phyloP scores from a whole-genome alignment of 2,113 vertebrate species.

The Lepisosteus osseus region DNA sequence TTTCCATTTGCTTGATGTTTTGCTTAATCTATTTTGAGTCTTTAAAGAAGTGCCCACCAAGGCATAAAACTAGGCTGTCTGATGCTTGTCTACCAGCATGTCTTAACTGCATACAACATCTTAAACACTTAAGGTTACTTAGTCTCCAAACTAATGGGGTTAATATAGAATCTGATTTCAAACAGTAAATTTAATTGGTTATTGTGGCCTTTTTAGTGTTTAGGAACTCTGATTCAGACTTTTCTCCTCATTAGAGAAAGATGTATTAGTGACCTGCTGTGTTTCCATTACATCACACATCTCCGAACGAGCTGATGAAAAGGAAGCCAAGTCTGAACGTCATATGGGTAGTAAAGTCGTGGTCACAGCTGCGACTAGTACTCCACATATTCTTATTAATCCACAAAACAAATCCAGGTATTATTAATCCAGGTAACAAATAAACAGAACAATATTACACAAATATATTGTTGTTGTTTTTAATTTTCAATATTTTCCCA shows the following conservation, averaged over 20 bases:
- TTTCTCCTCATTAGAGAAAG: too few relatives aligned
- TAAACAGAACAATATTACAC: too few relatives aligned
- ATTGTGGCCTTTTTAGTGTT: too few relatives aligned
- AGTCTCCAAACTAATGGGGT: not conserved
- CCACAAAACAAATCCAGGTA: too few relatives aligned
- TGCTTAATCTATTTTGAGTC: not conserved
- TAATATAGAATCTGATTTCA: not conserved
- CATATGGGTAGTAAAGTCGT: not conserved
- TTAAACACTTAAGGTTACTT: not conserved
- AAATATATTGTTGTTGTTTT: too few relatives aligned
- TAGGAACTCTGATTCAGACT: too few relatives aligned
- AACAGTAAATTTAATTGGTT: not conserved
- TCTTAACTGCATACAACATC: not conserved
- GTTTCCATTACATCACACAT: not conserved
- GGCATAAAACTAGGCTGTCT: not conserved
- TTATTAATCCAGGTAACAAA: too few relatives aligned
- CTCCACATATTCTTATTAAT: too few relatives aligned
- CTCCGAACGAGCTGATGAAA: not conserved
- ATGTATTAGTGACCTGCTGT: too few relatives aligned
- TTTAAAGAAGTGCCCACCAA: not conserved
- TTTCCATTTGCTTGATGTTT: constrained; percentile 15
- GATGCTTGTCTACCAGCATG: not conserved
- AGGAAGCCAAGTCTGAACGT: too few relatives aligned
- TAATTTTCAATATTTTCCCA: too few relatives aligned
- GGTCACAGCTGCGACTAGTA: too few relatives aligned